Conservation (phyloP, 2,888 invertebrate genomes). For the Caenorhabditis angaria region DNA sequence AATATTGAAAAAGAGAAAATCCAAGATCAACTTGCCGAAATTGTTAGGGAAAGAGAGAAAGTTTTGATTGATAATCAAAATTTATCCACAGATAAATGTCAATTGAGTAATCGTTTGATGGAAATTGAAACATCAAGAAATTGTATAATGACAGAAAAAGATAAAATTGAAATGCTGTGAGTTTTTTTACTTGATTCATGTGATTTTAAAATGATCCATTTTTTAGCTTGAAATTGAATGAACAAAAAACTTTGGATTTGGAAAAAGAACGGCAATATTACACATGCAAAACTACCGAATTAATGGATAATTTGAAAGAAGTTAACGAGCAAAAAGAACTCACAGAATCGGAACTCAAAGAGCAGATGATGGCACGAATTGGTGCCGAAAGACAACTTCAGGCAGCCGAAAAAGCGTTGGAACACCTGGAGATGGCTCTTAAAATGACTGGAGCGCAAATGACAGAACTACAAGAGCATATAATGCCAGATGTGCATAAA, state of each 20-base stretch:
- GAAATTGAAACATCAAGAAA: slow-evolving; percentile 73
- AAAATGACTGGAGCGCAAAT: slow-evolving; percentile 71
- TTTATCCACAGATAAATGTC: slow-evolving; percentile 72
- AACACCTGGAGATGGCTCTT: slow-evolving; percentile 73
- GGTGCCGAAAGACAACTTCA: slow-evolving; percentile 73
- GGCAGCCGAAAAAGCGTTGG: slow-evolving; percentile 71
- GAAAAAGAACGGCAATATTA: slow-evolving; percentile 74
- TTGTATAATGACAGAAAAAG: slow-evolving; percentile 72
- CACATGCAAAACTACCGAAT: slow-evolving; percentile 73
- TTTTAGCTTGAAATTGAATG: slow-evolving; percentile 72
- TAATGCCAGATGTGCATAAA: slow-evolving; percentile 74
- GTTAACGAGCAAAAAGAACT: slow-evolving; percentile 74
- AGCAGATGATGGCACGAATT: slow-evolving; percentile 74
- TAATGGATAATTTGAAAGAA: slow-evolving; percentile 74
- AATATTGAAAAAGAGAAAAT: slow-evolving; percentile 73
- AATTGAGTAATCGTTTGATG: slow-evolving; percentile 68
- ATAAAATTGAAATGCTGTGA: slow-evolving; percentile 73
- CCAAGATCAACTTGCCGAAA: slow-evolving; percentile 68
- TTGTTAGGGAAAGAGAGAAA: slow-evolving; percentile 70
- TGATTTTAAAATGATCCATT: not conserved
- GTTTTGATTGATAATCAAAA: slow-evolving; percentile 73
- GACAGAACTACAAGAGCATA: slow-evolving; percentile 73
- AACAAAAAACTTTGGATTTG: slow-evolving; percentile 71
- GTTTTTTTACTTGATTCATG: slow-evolving; percentile 8
- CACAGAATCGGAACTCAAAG: slow-evolving; percentile 74